Base-by-base conservation (phyloP, 2,797 vertebrate species). In the Streptopelia turtur region DNA sequence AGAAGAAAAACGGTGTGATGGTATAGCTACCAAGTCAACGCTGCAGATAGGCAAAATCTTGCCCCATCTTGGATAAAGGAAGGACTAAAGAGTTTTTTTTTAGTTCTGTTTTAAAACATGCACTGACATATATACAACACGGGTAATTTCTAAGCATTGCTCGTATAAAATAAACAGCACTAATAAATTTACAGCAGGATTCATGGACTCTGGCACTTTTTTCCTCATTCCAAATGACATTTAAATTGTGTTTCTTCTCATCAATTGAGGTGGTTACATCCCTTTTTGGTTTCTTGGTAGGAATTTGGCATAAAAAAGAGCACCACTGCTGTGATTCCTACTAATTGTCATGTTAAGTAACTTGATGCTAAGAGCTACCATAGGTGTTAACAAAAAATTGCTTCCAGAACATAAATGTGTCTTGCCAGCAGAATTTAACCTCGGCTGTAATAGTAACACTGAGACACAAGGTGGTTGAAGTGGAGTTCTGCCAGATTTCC, bases 331-430 rank as follows among this genome's bases (percentile, higher is more conserved):
- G 18, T 74, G 80, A 84, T 87, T 96, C 72, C 69, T 92, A 71
- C 82, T 95, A 94, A 96, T 93, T 92, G 91, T 85, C 57, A 50
- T 82, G 93, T 91, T 91, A 85, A 89, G 92, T 85, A 96, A 95
- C 65, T 87, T 87, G 90, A 96, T 0, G 1, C 78, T 84, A 65
- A 85, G 65, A 92, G 33, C 75, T 93, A 92, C 91, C 71, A 57
- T 90, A 96, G 91, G 93, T 95, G 96, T 84, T 96, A 97, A 94
- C 71, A 89, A 96, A 94, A 96, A 94, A 96, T 97, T 97, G 71
- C 71, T 96, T 96, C 96, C 93, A 96, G 91, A 94, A 92, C 94
- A 82, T 70, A 89, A 95, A 91, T 90, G 28, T 87, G 61, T 96
- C 50, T 87, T 92, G 91, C 91, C 90, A 95, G 94, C 78, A 95